Evolutionary conservation across 2,888 invertebrate genomes (phyloP).

Genomic region (Nemotelus nigrinus): DNA sequence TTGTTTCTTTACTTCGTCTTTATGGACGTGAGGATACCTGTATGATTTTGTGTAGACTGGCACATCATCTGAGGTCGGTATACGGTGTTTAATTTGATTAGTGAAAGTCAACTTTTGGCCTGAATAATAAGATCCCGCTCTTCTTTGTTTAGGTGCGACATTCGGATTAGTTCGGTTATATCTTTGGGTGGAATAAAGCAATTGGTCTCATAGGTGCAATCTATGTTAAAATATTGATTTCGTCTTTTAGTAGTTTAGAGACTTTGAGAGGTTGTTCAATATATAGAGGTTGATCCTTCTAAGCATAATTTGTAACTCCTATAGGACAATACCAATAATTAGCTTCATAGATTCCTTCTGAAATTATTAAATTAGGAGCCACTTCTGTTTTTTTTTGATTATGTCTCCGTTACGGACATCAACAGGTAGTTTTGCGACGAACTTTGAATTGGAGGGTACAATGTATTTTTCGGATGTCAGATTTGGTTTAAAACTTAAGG

Average conservation of each 20-base stretch:
- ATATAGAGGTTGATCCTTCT: not conserved
- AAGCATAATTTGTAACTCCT: not conserved
- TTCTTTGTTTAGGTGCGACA: slow-evolving; percentile 12
- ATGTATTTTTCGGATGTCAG: not conserved
- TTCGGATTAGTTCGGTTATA: not conserved
- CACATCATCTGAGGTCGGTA: too few relatives aligned
- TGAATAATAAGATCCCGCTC: slow-evolving; percentile 19
- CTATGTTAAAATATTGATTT: not conserved
- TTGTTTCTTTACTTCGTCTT: too few relatives aligned
- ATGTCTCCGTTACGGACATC: slow-evolving; percentile 7
- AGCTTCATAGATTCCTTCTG: slow-evolving; percentile 2
- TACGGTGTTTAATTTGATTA: too few relatives aligned
- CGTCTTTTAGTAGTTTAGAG: not conserved
- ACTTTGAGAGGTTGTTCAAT: slow-evolving; percentile 1
- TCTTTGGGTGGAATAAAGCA: not conserved
- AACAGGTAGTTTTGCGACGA: slow-evolving; percentile 4
- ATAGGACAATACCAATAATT: not conserved
- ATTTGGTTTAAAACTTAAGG: slow-evolving; percentile 21
- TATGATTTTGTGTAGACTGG: too few relatives aligned
- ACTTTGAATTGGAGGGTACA: not conserved
- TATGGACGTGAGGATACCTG: too few relatives aligned
- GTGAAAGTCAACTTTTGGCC: too few relatives aligned
- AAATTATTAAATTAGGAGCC: not conserved
- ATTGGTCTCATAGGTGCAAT: not conserved
- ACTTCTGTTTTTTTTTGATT: not conserved